A percentile compares a stretch with the other conserved stretches of the same genome.
Conservation (phyloP, 1,140 invertebrate species). For the Drosophila yakuba region DNA sequence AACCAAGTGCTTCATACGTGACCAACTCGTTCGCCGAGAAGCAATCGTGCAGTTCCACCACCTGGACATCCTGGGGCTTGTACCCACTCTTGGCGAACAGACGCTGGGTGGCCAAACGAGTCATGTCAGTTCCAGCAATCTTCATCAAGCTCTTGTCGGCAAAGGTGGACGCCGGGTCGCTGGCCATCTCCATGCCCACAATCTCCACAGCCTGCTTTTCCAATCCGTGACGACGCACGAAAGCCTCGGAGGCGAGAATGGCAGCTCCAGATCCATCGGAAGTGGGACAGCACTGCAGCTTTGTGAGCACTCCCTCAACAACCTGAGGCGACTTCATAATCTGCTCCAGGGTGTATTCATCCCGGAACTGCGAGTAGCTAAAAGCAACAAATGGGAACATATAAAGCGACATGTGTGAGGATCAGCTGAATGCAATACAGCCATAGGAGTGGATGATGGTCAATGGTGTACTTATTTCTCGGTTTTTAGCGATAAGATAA, state of each 20-base stretch:
- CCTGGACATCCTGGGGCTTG: constrained; percentile 94
- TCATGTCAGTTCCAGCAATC: constrained; percentile 98
- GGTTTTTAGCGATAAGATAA: constrained; percentile 88
- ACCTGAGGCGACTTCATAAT: constrained; percentile 94
- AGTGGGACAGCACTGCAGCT: constrained; percentile 98
- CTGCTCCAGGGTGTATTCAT: constrained; percentile 95
- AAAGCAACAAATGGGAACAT: constrained; percentile 19
- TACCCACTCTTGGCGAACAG: constrained; percentile 91
- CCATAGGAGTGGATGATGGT: constrained; percentile 90
- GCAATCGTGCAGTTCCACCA: constrained; percentile 99
- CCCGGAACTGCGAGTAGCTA: constrained; percentile 95
- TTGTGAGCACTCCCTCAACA: constrained; percentile 96
- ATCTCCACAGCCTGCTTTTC: constrained; percentile 96
- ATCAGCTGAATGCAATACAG: constrained; percentile 18
- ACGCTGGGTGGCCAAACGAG: constrained; percentile 91
- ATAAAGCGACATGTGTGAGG: constrained; percentile 86
- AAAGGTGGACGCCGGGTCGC: constrained; percentile 95
- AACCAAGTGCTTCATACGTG: constrained; percentile 98
- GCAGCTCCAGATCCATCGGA: constrained; percentile 98
- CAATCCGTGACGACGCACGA: constrained; percentile 93
- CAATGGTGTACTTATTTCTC: constrained; percentile 90
- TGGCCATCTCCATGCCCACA: constrained; percentile 97
- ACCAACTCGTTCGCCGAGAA: constrained; percentile 99
- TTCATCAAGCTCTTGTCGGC: constrained; percentile 91
- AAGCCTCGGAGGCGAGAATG: constrained; percentile 95